phyloP scores from a whole-genome alignment of 2,888 invertebrate species.

The Leucozona laternaria region DNA sequence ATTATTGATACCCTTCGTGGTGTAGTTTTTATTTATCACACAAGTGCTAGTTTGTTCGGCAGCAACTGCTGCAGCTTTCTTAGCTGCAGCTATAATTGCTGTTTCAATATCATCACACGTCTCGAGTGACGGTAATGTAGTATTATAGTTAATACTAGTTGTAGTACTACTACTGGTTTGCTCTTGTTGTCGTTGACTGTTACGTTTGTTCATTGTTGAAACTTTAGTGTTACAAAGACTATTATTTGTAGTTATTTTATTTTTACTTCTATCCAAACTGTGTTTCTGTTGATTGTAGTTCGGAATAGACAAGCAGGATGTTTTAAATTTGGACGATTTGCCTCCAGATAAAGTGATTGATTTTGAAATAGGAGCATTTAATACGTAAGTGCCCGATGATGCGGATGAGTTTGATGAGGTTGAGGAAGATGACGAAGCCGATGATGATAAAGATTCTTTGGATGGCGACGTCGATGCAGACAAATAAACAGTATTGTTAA shows the following conservation, averaged over 20 bases:
- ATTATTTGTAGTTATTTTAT: conserved; percentile 60
- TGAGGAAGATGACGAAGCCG: conserved; percentile 56
- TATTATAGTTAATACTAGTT: conserved; percentile 42
- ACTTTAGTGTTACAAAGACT: conserved; percentile 73
- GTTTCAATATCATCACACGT: conserved; percentile 82
- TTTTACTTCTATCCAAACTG: conserved; percentile 58
- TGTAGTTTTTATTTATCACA: conserved; percentile 59
- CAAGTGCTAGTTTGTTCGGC: conserved; percentile 76
- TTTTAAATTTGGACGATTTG: conserved; percentile 65
- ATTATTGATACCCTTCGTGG: conserved; percentile 48
- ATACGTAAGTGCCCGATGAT: conserved; percentile 63
- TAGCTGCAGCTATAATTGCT: conserved; percentile 82
- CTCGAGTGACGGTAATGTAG: conserved; percentile 77
- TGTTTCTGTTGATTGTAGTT: conserved; percentile 68
- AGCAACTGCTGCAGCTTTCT: conserved; percentile 78
- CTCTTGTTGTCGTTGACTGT: conserved; percentile 76
- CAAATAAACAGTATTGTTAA: conserved; percentile 36
- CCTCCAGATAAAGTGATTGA: conserved; percentile 31
- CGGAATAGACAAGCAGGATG: conserved; percentile 29
- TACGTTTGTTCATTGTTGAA: conserved; percentile 73
- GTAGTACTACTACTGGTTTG: conserved; percentile 70
- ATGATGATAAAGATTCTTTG: conserved; percentile 66
- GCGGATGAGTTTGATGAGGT: conserved; percentile 53
- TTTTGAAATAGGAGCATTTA: conserved; percentile 56
- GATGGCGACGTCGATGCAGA: conserved; percentile 64